Conservation (phyloP, 2,797 vertebrate genomes). For the Xerus rutilus region DNA sequence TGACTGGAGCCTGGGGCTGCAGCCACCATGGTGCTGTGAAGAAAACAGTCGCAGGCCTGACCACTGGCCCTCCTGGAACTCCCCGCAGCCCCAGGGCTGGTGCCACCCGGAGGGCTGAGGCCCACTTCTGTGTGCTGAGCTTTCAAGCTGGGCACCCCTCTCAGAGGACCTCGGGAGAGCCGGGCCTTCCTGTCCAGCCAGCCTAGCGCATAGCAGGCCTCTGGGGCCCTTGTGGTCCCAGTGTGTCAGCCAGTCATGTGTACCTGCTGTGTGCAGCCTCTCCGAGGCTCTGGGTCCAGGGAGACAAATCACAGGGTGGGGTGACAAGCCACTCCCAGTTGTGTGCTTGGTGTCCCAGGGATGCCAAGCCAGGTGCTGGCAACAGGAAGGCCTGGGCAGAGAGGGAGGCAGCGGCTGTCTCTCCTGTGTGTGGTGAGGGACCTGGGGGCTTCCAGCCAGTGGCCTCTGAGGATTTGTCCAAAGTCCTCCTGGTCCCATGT, state of each 20-base stretch:
- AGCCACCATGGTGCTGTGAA: background rate
- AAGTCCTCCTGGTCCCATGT: too few relatives aligned
- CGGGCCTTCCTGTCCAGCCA: accelerated
- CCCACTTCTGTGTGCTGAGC: background rate
- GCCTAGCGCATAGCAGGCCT: too few relatives aligned
- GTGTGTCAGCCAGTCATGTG: accelerated
- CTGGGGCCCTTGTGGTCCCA: too few relatives aligned
- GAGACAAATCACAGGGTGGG: background rate
- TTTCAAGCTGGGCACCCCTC: accelerated
- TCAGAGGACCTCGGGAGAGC: background rate
- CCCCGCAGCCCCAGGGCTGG: background rate
- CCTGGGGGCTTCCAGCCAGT: too few relatives aligned
- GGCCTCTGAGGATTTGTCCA: too few relatives aligned
- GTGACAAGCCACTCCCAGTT: too few relatives aligned
- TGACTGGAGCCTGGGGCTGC: too few relatives aligned
- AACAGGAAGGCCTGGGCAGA: background rate
- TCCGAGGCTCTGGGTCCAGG: background rate
- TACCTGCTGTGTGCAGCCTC: background rate
- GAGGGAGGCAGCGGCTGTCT: too few relatives aligned
- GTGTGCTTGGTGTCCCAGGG: background rate
- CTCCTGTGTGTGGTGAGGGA: too few relatives aligned
- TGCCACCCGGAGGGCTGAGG: accelerated
- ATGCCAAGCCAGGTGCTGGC: too few relatives aligned
- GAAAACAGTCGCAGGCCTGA: background rate
- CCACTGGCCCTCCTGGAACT: background rate